Conservation (phyloP, 1,140 invertebrate species). For the Lordiphosa stackelbergi region DNA sequence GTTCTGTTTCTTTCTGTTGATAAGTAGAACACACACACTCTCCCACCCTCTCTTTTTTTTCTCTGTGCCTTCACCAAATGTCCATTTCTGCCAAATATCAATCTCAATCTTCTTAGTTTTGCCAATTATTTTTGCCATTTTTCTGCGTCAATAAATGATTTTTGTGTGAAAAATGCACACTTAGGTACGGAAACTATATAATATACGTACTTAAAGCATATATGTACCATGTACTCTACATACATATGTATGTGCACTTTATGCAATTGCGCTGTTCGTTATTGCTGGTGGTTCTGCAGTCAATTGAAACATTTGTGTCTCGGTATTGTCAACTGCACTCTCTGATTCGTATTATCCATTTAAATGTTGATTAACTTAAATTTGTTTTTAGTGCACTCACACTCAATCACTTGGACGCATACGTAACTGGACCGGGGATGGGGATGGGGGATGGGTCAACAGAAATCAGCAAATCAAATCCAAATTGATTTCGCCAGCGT, state of each 20-base stretch:
- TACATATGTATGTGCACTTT: slow-evolving; percentile 8
- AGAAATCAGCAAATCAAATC: slow-evolving; percentile 71
- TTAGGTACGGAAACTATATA: slow-evolving; percentile 17
- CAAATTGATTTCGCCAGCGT: slow-evolving; percentile 58
- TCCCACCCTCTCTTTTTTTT: no score
- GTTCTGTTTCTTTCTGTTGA: no score
- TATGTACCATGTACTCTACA: slow-evolving; percentile 6
- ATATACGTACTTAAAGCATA: slow-evolving; percentile 13
- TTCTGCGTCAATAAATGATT: slow-evolving; percentile 68
- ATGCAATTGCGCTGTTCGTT: not conserved
- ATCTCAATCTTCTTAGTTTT: slow-evolving; percentile 46
- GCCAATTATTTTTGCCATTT: slow-evolving; percentile 63
- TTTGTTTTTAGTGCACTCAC: slow-evolving; percentile 61
- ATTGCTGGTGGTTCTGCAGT: slow-evolving; percentile 19
- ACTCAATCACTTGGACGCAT: slow-evolving; percentile 13
- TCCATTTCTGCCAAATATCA: slow-evolving; percentile 34
- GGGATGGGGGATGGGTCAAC: slow-evolving; percentile 16
- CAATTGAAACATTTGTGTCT: slow-evolving; percentile 33
- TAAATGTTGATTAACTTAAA: slow-evolving; percentile 73
- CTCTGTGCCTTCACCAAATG: no score
- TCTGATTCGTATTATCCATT: slow-evolving; percentile 66
- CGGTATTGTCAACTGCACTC: slow-evolving; percentile 31
- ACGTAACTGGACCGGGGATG: slow-evolving; percentile 18
- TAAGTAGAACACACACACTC: no score
- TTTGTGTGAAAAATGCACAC: slow-evolving; percentile 46